Evolutionary conservation across 2,888 invertebrate genomes (phyloP).

Genomic region (Hirtodrosophila trivittata): DNA sequence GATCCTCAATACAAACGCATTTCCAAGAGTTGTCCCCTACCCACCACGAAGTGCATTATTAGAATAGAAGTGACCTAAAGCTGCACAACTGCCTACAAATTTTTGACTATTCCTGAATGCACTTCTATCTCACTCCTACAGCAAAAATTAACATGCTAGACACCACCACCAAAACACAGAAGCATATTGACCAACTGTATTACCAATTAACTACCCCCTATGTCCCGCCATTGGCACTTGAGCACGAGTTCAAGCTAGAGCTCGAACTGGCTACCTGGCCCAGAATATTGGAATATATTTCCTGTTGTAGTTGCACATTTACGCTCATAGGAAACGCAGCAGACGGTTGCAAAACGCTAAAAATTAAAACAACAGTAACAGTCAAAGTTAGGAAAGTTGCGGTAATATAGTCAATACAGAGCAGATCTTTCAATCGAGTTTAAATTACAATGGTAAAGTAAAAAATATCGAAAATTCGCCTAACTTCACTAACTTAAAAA

Average conservation of each 20-base stretch:
- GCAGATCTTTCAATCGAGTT: slow-evolving; percentile 16
- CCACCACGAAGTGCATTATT: too few relatives aligned
- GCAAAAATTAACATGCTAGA: slow-evolving; percentile 9
- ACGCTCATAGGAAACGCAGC: slow-evolving; percentile 65
- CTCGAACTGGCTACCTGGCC: slow-evolving; percentile 7
- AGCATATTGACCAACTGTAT: slow-evolving; percentile 65
- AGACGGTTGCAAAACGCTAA: slow-evolving; percentile 15
- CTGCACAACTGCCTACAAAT: slow-evolving; percentile 1
- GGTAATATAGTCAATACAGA: slow-evolving; percentile 12
- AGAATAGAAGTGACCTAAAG: slow-evolving; percentile 4
- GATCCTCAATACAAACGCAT: slow-evolving; percentile 8
- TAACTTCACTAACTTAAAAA: slow-evolving; percentile 7
- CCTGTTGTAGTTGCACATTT: slow-evolving; percentile 64
- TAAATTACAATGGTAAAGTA: slow-evolving; percentile 18
- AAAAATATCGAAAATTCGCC: neutral
- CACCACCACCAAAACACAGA: slow-evolving; percentile 29
- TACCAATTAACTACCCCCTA: slow-evolving; percentile 68
- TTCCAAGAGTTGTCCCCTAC: slow-evolving; percentile 3
- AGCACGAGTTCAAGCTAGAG: slow-evolving; percentile 4
- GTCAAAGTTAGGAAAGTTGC: slow-evolving; percentile 1
- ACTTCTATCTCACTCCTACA: slow-evolving; percentile 39
- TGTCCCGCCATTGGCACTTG: slow-evolving; percentile 8
- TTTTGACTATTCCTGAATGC: slow-evolving; percentile 23
- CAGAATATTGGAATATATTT: slow-evolving; percentile 9
- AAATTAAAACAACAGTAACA: slow-evolving; percentile 5